Evolutionary conservation across 1,140 invertebrate genomes (phyloP).

Genomic region (Phocides pigmalion): DNA sequence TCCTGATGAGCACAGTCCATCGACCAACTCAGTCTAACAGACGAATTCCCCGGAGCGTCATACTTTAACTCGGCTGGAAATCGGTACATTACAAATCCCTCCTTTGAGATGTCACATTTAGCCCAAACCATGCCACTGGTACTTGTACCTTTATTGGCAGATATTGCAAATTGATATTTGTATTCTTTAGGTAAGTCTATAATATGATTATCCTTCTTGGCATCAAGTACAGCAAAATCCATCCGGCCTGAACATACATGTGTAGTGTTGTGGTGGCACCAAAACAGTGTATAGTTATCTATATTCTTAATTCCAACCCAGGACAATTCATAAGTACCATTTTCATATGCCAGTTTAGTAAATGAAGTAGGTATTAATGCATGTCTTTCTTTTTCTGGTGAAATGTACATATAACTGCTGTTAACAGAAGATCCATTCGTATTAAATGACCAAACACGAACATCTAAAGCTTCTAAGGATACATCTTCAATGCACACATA

Average conservation of each 20-base stretch:
- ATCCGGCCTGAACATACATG: slow-evolving; percentile 66
- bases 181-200: slow-evolving; percentile 67
- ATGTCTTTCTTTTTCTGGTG: slow-evolving; percentile 82
- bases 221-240: slow-evolving; percentile 64
- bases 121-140: slow-evolving; percentile 92
- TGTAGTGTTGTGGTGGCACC: slow-evolving; percentile 84
- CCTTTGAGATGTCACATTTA: slow-evolving; percentile 89
- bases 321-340: slow-evolving; percentile 88
- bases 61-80: slow-evolving; percentile 85
- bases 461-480: slow-evolving; percentile 60
- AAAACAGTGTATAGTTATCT: slow-evolving; percentile 89
- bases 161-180: slow-evolving; percentile 87
- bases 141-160: slow-evolving; percentile 85
- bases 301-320: slow-evolving; percentile 85
- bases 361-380: slow-evolving; percentile 87
- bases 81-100: slow-evolving; percentile 87
- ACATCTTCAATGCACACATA: slow-evolving; percentile 63
- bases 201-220: slow-evolving; percentile 62
- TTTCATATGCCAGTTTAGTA: slow-evolving; percentile 85
- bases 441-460: slow-evolving; percentile 84
- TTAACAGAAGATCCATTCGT: slow-evolving; percentile 84
- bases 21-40: slow-evolving; percentile 87
- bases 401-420: slow-evolving; percentile 85
- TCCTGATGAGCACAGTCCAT: slow-evolving; percentile 88
- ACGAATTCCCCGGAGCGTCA: slow-evolving; percentile 84